Percentiles rank a stretch among this genome's conserved stretches.
These are phyloP conservation scores for Sinocyclocheilus maitianheensis DNA, from an alignment of 2,113 vertebrate genomes.

Conservation along the genomic window DNA sequence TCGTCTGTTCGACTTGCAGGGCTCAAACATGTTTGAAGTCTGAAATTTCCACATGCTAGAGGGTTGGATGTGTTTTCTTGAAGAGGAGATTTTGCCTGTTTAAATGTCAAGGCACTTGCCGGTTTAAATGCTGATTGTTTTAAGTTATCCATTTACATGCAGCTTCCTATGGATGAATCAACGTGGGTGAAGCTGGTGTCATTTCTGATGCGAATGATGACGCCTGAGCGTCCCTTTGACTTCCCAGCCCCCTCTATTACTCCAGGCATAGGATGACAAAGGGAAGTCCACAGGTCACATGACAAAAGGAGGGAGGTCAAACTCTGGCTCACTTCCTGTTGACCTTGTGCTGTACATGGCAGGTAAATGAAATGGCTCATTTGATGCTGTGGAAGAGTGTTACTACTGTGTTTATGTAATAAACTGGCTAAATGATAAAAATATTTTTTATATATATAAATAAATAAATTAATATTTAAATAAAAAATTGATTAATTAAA, in stretches of 20 bases:
- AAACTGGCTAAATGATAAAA: not conserved
- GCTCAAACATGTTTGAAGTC: conserved; percentile 16
- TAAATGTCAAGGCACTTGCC: not conserved
- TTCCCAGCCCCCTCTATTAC: conserved; percentile 98
- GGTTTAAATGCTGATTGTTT: not conserved
- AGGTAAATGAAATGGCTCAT: not conserved
- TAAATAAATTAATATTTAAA: too few relatives aligned
- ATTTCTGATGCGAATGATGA: conserved; percentile 84
- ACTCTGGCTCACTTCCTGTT: conserved; percentile 24
- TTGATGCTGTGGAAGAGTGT: not conserved
- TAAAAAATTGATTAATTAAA: too few relatives aligned
- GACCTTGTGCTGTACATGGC: not conserved
- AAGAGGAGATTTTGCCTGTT: not conserved
- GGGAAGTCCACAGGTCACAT: conserved; percentile 97
- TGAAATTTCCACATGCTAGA: conserved; percentile 16
- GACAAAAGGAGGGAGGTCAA: conserved; percentile 60
- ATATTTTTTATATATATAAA: too few relatives aligned
- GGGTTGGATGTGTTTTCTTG: not conserved
- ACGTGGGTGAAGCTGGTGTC: not conserved
- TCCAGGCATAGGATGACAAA: conserved; percentile 99
- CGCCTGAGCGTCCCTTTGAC: conserved; percentile 97
- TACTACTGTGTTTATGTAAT: not conserved
- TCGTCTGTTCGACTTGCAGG: not conserved
- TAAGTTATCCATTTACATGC: not conserved
- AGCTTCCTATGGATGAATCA: not conserved